Conservation (phyloP, 2,113 vertebrate genomes). For the Scalopus aquaticus region DNA sequence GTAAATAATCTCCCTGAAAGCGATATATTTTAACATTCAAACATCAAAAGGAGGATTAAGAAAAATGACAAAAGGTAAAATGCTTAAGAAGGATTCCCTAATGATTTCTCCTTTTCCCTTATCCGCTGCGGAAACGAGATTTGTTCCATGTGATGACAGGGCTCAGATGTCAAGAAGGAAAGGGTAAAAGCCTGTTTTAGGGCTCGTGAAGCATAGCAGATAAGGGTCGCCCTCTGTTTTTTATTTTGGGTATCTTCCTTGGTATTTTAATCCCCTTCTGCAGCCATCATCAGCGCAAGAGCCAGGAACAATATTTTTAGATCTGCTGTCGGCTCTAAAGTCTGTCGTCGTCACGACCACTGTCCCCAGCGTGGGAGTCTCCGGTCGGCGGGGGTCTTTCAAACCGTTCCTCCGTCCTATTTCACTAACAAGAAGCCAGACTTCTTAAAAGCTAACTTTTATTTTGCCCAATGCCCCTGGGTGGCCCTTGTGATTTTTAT, state of each 20-base stretch:
- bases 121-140: neutral
- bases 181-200: neutral
- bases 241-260: neutral
- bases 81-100: neutral
- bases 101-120: neutral
- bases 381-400: neutral
- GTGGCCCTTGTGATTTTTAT: neutral
- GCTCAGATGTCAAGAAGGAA: neutral
- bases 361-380: neutral
- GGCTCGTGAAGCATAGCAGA: neutral
- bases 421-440: conserved; percentile 8
- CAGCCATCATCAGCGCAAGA: neutral
- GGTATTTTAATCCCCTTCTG: neutral
- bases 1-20: neutral
- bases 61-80: neutral
- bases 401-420: neutral
- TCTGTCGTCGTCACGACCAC: neutral
- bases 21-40: neutral
- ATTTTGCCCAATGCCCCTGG: neutral
- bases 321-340: neutral
- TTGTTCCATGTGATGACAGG: too few species aligned
- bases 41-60: neutral
- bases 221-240: neutral
- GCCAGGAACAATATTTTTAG: neutral
- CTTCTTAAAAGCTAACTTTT: neutral